Conservation (phyloP, 2,113 vertebrate species). For the Carettochelys insculpta region DNA sequence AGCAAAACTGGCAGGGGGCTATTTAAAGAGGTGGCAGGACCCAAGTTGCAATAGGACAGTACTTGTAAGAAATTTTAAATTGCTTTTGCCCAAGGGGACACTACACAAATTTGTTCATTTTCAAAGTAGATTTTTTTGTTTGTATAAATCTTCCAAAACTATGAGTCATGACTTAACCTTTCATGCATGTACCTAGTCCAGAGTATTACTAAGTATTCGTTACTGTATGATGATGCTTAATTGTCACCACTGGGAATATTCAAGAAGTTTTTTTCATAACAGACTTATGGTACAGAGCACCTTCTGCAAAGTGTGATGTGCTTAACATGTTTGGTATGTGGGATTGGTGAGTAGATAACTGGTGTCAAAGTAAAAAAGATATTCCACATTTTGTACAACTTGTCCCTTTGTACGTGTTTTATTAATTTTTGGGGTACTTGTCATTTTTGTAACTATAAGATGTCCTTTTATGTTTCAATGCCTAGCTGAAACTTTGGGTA, state of each 20-base stretch:
- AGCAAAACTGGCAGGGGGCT: too few species aligned
- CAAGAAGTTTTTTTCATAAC: background rate
- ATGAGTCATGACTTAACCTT: background rate
- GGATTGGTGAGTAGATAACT: background rate
- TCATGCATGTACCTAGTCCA: background rate
- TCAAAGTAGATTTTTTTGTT: too few species aligned
- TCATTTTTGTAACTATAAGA: background rate
- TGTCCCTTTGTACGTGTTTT: background rate
- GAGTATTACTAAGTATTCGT: background rate
- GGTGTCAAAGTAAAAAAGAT: background rate
- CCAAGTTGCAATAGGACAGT: too few species aligned
- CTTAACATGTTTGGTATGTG: background rate
- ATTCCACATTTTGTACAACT: background rate
- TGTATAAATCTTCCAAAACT: background rate
- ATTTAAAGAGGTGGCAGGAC: too few species aligned
- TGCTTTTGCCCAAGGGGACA: too few species aligned
- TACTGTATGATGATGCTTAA: background rate
- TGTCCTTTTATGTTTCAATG: background rate
- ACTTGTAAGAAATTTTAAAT: too few species aligned
- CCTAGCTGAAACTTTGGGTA: background rate
- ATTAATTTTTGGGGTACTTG: background rate
- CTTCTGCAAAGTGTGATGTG: background rate
- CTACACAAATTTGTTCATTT: too few species aligned
- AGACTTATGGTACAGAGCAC: background rate
- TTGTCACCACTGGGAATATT: background rate